Evolutionary conservation across 2,888 invertebrate species (phyloP).

Genomic region (Polyommatus iphigenia): DNA sequence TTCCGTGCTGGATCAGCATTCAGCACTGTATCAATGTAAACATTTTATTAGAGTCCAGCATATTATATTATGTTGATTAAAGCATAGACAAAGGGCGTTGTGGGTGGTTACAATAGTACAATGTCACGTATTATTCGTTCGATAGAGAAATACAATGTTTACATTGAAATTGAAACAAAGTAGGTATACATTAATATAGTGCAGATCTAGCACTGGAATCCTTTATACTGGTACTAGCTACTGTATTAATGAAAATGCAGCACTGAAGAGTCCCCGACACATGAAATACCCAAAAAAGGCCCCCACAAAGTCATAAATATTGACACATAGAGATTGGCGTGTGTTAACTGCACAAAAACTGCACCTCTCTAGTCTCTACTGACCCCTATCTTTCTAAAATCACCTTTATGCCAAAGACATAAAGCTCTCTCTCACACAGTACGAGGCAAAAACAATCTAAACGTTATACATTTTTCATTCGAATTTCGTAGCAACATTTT

Average conservation of each 20-base stretch:
- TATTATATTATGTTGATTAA: no score
- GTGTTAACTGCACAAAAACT: constrained; percentile 5
- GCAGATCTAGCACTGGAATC: no score
- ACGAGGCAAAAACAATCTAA: not conserved
- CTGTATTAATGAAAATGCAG: not conserved
- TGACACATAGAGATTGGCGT: constrained; percentile 17
- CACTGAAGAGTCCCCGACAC: not conserved
- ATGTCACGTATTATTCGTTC: no score
- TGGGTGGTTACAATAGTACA: no score
- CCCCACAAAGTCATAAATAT: constrained; percentile 32
- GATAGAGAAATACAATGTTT: no score
- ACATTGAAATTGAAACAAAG: no score
- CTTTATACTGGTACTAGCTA: no score
- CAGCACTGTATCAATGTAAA: no score
- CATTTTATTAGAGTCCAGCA: no score
- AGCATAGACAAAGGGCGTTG: no score
- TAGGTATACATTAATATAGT: no score
- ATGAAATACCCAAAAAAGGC: not conserved
- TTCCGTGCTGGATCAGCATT: no score
- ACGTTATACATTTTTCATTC: constrained; percentile 1
- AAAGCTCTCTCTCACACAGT: not conserved
- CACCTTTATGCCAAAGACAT: not conserved
- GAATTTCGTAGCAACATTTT: not conserved
- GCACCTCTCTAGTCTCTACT: not conserved
- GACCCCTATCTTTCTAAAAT: not conserved